A percentile compares a stretch with the other conserved stretches of the same genome.
Evolutionary conservation across 2,888 invertebrate species (phyloP).

Genomic region (Tipula lateralis): DNA sequence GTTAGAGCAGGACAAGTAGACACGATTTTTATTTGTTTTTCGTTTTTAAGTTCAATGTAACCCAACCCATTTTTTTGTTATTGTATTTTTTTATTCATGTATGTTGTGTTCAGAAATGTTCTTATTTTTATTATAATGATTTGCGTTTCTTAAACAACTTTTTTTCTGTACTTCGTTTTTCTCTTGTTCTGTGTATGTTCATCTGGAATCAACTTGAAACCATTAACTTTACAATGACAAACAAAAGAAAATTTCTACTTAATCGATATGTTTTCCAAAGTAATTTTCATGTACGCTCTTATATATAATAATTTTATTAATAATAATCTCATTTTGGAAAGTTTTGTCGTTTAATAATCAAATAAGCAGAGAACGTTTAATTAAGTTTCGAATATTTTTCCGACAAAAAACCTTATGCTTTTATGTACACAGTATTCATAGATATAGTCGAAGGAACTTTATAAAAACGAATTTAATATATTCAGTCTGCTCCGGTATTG

Average conservation of each 20-base stretch:
- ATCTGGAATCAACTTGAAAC: neutral
- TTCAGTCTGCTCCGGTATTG: neutral
- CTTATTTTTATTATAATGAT: neutral
- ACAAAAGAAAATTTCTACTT: neutral
- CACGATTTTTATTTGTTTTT: neutral
- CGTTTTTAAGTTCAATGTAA: slow-evolving; percentile 2
- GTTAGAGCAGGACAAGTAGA: neutral
- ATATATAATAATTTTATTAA: slow-evolving; percentile 5
- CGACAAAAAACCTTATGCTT: neutral
- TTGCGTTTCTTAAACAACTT: neutral
- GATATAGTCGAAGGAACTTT: neutral
- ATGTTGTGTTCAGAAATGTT: neutral
- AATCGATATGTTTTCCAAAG: slow-evolving; percentile 3
- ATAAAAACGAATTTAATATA: neutral
- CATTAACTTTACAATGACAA: neutral
- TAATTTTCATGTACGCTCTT: neutral
- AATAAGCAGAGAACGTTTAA: neutral
- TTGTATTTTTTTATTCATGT: neutral
- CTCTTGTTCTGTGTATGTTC: neutral
- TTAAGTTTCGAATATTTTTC: neutral
- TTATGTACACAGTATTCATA: neutral
- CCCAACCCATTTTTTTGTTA: neutral
- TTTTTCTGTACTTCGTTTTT: neutral
- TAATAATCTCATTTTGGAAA: neutral
- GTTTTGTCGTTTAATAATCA: neutral